phyloP scores from a whole-genome alignment of 2,888 invertebrate genomes.

The Platerodrilus igneus region DNA sequence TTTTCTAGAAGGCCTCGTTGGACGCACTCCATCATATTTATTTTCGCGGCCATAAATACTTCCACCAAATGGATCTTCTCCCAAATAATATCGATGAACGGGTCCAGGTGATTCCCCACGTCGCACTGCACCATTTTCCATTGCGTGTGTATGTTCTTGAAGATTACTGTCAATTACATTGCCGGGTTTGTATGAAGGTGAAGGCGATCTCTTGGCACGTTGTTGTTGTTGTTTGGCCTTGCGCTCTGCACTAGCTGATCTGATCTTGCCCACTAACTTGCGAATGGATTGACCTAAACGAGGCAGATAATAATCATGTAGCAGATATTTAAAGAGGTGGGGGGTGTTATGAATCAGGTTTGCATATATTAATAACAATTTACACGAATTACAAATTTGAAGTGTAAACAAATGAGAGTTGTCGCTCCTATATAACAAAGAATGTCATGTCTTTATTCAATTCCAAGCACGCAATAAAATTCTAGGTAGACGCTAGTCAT shows the following conservation, averaged over 20 bases:
- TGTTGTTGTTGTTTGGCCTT: conserved; percentile 54
- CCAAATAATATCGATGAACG: conserved; percentile 76
- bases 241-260: conserved; percentile 68
- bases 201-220: conserved; percentile 56
- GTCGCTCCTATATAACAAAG: too few species aligned
- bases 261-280: conserved; percentile 76
- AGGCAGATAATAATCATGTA: conserved; percentile 12
- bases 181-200: conserved; percentile 54
- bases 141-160: conserved; percentile 28
- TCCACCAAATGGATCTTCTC: conserved; percentile 80
- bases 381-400: too few species aligned
- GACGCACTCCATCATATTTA: conserved; percentile 68
- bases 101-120: conserved; percentile 50
- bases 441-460: too few species aligned
- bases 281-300: conserved; percentile 73
- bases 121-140: conserved; percentile 32
- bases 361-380: too few species aligned
- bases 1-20: conserved; percentile 41
- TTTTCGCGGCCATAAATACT: conserved; percentile 81
- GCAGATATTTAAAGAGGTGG: too few species aligned
- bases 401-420: too few species aligned
- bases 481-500: too few species aligned
- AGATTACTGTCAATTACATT: conserved; percentile 54
- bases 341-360: too few species aligned
- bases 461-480: too few species aligned